A percentile compares a stretch with the other conserved stretches of the same genome.
Evolutionary conservation across 2,888 invertebrate genomes (phyloP).

Genomic region (Dynastes grantii): DNA sequence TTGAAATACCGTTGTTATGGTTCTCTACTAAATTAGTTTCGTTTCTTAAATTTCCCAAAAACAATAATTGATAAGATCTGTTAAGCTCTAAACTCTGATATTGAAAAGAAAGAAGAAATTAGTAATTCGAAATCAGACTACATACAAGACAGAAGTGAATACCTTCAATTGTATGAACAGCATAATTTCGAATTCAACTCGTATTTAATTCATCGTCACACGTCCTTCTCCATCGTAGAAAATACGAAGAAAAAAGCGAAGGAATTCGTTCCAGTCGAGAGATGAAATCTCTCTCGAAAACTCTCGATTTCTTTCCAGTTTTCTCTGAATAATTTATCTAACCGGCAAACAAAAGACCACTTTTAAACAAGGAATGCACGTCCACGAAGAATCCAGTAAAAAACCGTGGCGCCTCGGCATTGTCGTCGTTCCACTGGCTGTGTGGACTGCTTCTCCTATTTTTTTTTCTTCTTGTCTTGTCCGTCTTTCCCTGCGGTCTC

Average conservation of each 20-base stretch:
- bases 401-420: conserved; percentile 38
- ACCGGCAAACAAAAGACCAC: conserved; percentile 29
- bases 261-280: not conserved
- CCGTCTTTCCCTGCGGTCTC: not conserved
- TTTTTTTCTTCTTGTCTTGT: conserved; percentile 10
- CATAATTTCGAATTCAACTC: too few species aligned
- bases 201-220: too few species aligned
- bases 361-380: conserved; percentile 34
- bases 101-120: too few species aligned
- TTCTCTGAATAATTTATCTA: conserved; percentile 39
- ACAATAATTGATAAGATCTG: too few species aligned
- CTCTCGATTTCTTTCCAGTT: conserved; percentile 23
- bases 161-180: too few species aligned
- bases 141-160: too few species aligned
- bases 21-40: too few species aligned
- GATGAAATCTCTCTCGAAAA: conserved; percentile 16
- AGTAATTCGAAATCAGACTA: too few species aligned
- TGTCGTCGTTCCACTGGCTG: conserved; percentile 15
- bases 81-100: too few species aligned
- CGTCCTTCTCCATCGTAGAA: not conserved
- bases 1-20: too few species aligned
- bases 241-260: not conserved
- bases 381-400: conserved; percentile 27
- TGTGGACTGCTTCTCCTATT: conserved; percentile 9
- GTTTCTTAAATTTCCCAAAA: too few species aligned